Conservation (phyloP, 2,797 vertebrate species). For the Syngnathus rostellatus region DNA sequence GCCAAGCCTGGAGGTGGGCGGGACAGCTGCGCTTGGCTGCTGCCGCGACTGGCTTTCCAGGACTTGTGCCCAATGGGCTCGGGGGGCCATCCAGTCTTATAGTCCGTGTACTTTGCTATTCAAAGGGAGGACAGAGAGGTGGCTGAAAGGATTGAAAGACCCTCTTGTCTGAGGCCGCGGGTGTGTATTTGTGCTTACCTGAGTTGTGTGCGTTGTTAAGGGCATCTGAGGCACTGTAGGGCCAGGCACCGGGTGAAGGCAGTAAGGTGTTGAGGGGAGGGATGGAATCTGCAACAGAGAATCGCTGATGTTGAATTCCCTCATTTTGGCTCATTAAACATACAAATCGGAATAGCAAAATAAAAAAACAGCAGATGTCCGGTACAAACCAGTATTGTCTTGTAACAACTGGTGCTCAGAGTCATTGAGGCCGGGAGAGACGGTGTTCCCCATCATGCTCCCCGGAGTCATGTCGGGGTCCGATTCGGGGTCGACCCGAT, state of each 20-base stretch:
- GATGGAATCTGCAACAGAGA: slow-evolving; percentile 62
- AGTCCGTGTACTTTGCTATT: slow-evolving; percentile 91
- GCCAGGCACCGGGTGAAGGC: slow-evolving; percentile 99
- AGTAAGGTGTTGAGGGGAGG: slow-evolving; percentile 99
- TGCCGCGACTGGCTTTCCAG: slow-evolving; percentile 91
- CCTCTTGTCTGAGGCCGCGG: not conserved
- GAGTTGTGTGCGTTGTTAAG: slow-evolving; percentile 94
- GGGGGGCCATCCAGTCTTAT: slow-evolving; percentile 96
- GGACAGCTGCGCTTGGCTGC: slow-evolving; percentile 84
- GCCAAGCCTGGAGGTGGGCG: slow-evolving; percentile 92
- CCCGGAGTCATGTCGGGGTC: slow-evolving; percentile 98
- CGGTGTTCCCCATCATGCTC: slow-evolving; percentile 89
- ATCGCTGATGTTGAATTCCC: not conserved
- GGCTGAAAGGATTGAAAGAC: not conserved
- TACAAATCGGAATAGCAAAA: not conserved
- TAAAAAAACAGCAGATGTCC: not conserved
- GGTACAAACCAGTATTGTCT: slow-evolving; percentile 79
- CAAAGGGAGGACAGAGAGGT: slow-evolving; percentile 23
- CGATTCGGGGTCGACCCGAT: slow-evolving; percentile 94
- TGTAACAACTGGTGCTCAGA: slow-evolving; percentile 97
- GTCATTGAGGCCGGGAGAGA: slow-evolving; percentile 92
- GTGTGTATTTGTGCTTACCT: slow-evolving; percentile 69
- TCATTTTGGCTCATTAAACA: too few species aligned
- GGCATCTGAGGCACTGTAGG: slow-evolving; percentile 99
- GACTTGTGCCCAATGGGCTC: slow-evolving; percentile 98